Evolutionary conservation across 2,797 vertebrate species (phyloP).

Genomic region (Australoheros facetus): DNA sequence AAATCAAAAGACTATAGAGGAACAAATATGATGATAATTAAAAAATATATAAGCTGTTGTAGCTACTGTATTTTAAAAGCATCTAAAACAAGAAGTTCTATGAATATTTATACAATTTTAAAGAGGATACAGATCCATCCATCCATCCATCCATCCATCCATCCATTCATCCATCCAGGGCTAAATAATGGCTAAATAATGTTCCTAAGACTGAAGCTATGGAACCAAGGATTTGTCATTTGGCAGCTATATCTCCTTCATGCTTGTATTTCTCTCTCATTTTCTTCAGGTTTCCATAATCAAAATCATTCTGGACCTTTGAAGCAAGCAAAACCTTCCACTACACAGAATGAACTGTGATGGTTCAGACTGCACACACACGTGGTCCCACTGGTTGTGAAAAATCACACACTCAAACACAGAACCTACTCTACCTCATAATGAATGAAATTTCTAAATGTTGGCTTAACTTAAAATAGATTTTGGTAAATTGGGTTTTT

Average conservation of each 20-base stretch:
- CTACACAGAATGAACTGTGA: not conserved
- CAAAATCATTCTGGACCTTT: not conserved
- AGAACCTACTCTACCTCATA: not conserved
- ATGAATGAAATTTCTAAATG: not conserved
- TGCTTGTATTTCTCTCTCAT: not conserved
- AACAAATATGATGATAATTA: no score
- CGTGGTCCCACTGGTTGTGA: not conserved
- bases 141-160: no score
- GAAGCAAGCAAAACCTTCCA: not conserved
- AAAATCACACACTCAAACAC: not conserved
- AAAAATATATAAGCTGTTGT: no score
- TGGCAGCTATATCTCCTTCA: not conserved
- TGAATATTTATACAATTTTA: not conserved
- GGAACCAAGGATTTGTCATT: not conserved
- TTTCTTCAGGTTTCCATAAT: not conserved
- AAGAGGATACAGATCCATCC: not conserved
- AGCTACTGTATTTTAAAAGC: not conserved
- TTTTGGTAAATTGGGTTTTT: not conserved
- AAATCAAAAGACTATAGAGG: no score
- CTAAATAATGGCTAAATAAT: not conserved
- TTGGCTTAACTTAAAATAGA: not conserved
- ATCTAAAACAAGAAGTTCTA: not conserved
- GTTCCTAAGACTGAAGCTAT: not conserved
- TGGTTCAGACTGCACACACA: not conserved
- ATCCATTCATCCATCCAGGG: no score